Conservation (phyloP, 2,113 vertebrate genomes). For the Phalacrocorax pelagicus region DNA sequence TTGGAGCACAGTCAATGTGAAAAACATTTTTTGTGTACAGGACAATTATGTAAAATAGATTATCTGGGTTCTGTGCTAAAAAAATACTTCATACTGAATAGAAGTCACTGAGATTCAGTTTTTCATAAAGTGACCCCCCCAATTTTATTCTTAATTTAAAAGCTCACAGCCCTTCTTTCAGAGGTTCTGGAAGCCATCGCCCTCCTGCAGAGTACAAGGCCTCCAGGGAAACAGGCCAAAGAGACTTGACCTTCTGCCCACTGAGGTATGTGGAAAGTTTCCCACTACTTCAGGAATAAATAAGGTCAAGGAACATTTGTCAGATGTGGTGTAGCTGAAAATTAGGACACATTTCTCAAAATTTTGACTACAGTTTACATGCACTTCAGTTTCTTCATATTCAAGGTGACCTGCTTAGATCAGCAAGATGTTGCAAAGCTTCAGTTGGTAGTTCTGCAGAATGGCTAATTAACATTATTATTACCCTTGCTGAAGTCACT, state of each 20-base stretch:
- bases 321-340: neutral
- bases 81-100: neutral
- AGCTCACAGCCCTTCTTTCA: neutral
- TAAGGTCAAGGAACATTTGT: slow-evolving; percentile 30
- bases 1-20: neutral
- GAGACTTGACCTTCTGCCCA: neutral
- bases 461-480: neutral
- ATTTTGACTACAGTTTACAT: neutral
- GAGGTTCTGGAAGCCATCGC: neutral
- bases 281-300: neutral
- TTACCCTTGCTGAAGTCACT: neutral
- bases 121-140: fast-evolving
- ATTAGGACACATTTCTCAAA: slow-evolving; percentile 25
- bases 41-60: neutral
- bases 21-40: neutral
- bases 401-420: slow-evolving; percentile 39
- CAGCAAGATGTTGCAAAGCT: neutral
- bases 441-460: neutral
- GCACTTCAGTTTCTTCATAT: neutral
- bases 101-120: neutral
- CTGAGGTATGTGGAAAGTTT: neutral
- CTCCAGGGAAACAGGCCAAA: neutral
- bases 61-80: neutral
- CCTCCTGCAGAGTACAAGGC: neutral
- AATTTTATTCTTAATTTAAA: neutral